These are phyloP conservation scores for Aradophagus sp. DNA, from an alignment of 1,140 invertebrate genomes.

Conservation along the genomic window DNA sequence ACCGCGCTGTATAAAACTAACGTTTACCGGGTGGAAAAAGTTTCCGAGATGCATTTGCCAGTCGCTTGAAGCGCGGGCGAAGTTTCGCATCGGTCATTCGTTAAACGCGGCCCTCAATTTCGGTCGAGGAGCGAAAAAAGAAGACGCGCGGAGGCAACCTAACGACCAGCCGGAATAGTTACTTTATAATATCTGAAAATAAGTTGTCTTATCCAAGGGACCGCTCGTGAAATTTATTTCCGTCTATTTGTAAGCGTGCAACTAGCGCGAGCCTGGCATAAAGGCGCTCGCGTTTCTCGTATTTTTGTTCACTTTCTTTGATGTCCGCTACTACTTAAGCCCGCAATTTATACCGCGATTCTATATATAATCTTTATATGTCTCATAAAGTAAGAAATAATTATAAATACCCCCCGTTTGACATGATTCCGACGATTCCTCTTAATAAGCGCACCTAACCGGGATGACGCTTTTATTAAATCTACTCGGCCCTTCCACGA, in stretches of 20 bases:
- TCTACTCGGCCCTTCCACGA: no score
- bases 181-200: slow-evolving; percentile 48
- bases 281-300: slow-evolving; percentile 42
- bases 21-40: slow-evolving; percentile 22
- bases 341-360: slow-evolving; percentile 42
- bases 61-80: slow-evolving; percentile 6
- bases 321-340: slow-evolving; percentile 49
- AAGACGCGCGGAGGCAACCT: slow-evolving; percentile 13
- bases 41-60: slow-evolving; percentile 1
- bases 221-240: slow-evolving; percentile 46
- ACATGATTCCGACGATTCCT: slow-evolving; percentile 22
- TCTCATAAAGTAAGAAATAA: slow-evolving; percentile 27
- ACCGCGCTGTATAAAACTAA: slow-evolving; percentile 24
- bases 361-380: slow-evolving; percentile 52
- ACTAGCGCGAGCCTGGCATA: slow-evolving; percentile 35
- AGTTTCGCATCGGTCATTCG: slow-evolving; percentile 26
- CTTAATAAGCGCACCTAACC: no score
- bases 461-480: no score
- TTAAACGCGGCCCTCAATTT: slow-evolving; percentile 10
- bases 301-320: slow-evolving; percentile 55
- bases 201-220: slow-evolving; percentile 46
- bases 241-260: slow-evolving; percentile 50
- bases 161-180: slow-evolving; percentile 21
- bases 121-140: neutral
- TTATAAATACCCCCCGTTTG: slow-evolving; percentile 33